phyloP scores from a whole-genome alignment of 2,888 invertebrate species.

The Sesia bembeciformis region DNA sequence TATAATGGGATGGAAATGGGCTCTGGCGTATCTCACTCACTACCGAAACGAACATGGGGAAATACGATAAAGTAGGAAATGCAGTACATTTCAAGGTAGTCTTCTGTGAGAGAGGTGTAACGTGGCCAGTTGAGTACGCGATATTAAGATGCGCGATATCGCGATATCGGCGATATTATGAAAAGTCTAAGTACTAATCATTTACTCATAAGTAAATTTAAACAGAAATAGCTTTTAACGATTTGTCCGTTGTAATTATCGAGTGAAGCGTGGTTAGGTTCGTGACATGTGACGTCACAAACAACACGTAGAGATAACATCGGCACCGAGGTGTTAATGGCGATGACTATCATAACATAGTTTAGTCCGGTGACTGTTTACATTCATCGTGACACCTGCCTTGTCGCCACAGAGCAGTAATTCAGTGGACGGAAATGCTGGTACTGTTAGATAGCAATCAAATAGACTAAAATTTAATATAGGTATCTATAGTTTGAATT shows the following conservation, averaged over 20 bases:
- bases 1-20: too few species aligned
- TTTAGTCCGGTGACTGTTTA: constrained; percentile 27
- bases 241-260: constrained; percentile 3
- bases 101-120: too few species aligned
- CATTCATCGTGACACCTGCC: constrained; percentile 16
- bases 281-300: constrained; percentile 14
- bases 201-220: neutral
- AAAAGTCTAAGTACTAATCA: neutral
- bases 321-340: constrained; percentile 23
- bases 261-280: constrained; percentile 3
- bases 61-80: too few species aligned
- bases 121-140: too few species aligned
- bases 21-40: too few species aligned
- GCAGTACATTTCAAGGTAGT: too few species aligned
- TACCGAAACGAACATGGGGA: too few species aligned
- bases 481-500: too few species aligned
- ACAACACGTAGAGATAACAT: constrained; percentile 17
- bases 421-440: neutral
- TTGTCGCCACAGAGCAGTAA: neutral
- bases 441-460: too few species aligned
- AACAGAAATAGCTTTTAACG: neutral
- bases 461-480: too few species aligned
- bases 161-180: neutral
- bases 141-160: too few species aligned
- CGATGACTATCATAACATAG: constrained; percentile 25